phyloP scores from a whole-genome alignment of 2,113 vertebrate genomes.

The Alligator sinensis region DNA sequence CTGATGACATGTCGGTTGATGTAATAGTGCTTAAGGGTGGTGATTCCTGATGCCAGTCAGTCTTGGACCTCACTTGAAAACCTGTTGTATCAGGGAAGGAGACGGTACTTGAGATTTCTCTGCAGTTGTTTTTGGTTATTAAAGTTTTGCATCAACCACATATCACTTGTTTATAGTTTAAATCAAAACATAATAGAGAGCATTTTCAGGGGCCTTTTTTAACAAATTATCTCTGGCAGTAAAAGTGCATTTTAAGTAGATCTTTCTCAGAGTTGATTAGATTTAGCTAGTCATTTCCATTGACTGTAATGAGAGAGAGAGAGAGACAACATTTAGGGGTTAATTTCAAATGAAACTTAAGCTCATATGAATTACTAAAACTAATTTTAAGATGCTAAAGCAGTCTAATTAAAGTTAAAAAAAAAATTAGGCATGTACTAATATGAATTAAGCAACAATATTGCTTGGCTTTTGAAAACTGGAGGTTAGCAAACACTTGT shows the following conservation, averaged over 20 bases:
- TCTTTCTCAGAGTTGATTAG: neutral
- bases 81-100: neutral
- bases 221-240: constrained; percentile 22
- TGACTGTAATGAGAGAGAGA: constrained; percentile 20
- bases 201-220: neutral
- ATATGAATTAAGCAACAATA: neutral
- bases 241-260: neutral
- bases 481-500: neutral
- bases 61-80: neutral
- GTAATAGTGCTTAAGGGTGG: neutral
- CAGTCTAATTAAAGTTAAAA: neutral
- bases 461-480: neutral
- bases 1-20: neutral
- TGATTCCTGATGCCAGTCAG: neutral
- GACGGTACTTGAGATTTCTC: neutral
- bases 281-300: neutral
- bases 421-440: neutral
- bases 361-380: neutral
- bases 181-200: neutral
- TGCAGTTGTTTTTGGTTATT: neutral
- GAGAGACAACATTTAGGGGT: neutral
- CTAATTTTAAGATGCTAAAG: neutral
- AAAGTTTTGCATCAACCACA: neutral
- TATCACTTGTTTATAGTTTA: neutral
- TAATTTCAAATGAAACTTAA: neutral